Conservation (phyloP, 2,888 invertebrate species). For the Lucinisca nassula region DNA sequence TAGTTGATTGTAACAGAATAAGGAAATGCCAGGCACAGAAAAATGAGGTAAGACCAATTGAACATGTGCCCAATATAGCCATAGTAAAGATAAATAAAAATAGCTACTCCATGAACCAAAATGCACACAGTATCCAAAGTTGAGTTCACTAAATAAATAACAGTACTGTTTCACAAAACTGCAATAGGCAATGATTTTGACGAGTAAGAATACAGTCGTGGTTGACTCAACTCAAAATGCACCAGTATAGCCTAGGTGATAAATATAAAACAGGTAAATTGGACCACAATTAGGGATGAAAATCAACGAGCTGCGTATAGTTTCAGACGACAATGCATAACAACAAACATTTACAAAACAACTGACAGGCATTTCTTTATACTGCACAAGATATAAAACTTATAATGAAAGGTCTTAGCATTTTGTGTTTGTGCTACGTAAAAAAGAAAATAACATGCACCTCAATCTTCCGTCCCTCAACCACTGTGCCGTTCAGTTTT, state of each 20-base stretch:
- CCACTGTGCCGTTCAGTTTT: conserved; percentile 99
- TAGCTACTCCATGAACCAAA: conserved; percentile 72
- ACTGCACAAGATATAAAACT: conserved; percentile 81
- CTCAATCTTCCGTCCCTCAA: conserved; percentile 99
- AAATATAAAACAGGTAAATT: conserved; percentile 63
- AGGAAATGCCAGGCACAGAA: conserved; percentile 83
- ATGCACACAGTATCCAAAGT: conserved; percentile 68
- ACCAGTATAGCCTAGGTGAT: conserved; percentile 72
- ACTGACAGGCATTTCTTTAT: conserved; percentile 86
- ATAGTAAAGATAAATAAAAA: conserved; percentile 69
- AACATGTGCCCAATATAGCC: conserved; percentile 69
- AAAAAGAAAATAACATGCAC: conserved; percentile 89
- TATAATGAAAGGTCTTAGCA: conserved; percentile 81
- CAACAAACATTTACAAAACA: conserved; percentile 72
- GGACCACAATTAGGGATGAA: conserved; percentile 66
- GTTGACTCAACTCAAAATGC: conserved; percentile 73
- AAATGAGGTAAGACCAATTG: conserved; percentile 1
- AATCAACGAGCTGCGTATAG: conserved; percentile 71
- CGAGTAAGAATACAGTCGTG: conserved; percentile 66
- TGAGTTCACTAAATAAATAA: conserved; percentile 66
- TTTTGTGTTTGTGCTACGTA: conserved; percentile 85
- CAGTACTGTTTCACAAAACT: conserved; percentile 70
- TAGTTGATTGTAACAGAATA: conserved; percentile 74
- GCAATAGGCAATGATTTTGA: conserved; percentile 50
- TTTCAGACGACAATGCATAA: conserved; percentile 73